phyloP scores from a whole-genome alignment of 2,113 vertebrate genomes.

The Anas platyrhynchos region DNA sequence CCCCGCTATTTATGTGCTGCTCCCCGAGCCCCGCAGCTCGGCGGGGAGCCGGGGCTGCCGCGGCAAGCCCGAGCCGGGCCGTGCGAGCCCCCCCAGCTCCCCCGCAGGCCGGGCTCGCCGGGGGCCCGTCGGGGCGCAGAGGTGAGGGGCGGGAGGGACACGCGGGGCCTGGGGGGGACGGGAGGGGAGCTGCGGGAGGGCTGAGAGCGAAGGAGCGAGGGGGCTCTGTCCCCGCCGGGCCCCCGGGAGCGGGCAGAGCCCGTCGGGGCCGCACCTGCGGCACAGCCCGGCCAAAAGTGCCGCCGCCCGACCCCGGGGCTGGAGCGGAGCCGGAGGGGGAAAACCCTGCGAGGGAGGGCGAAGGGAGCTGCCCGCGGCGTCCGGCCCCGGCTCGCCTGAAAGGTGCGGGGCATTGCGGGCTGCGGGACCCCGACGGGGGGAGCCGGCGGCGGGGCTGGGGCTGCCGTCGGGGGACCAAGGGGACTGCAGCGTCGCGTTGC shows the following conservation, averaged over 20 bases:
- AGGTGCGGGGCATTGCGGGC: background rate
- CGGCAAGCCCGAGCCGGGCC: background rate
- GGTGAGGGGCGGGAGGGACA: slow-evolving; percentile 1
- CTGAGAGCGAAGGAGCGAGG: background rate
- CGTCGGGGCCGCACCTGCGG: background rate
- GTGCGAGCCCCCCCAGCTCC: background rate
- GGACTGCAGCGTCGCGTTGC: background rate
- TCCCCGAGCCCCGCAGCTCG: background rate
- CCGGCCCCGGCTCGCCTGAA: background rate
- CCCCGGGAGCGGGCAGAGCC: background rate
- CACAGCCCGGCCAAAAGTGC: background rate
- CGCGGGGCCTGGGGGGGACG: slow-evolving; percentile 1
- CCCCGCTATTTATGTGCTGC: background rate
- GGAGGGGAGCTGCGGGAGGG: background rate
- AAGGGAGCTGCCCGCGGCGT: background rate
- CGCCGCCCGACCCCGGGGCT: background rate
- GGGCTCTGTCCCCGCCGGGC: too few relatives aligned
- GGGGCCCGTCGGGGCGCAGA: background rate
- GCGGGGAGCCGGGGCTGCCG: background rate
- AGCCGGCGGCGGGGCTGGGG: too few relatives aligned
- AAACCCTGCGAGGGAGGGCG: background rate
- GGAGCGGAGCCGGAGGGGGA: background rate
- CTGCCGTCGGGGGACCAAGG: background rate
- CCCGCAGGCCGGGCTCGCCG: background rate
- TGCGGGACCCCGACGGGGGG: background rate